Percentiles rank a stretch among this genome's conserved stretches.
Evolutionary conservation across 2,797 vertebrate species (phyloP).

Genomic region (Ficedula albicollis): DNA sequence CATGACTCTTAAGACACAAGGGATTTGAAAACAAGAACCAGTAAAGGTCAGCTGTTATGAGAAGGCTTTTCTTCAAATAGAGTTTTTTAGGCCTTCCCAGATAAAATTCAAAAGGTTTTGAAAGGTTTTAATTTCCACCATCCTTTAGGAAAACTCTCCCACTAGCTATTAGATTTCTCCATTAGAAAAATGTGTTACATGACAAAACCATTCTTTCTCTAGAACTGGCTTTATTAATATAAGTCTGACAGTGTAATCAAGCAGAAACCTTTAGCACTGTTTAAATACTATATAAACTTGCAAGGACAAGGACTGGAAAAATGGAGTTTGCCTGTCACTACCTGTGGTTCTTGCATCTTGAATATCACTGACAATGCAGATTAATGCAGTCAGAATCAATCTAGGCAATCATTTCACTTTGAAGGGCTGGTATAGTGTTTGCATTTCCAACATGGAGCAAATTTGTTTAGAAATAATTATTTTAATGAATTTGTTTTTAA

Average conservation of each 20-base stretch:
- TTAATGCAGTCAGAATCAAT: background rate
- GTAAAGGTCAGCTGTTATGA: conserved; percentile 61
- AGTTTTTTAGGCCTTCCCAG: conserved; percentile 25
- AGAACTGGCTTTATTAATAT: conserved; percentile 24
- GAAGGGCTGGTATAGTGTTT: background rate
- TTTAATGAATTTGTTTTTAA: conserved; percentile 48
- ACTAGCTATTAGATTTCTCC: conserved; percentile 18
- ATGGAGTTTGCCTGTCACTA: background rate
- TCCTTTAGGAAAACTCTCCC: conserved; percentile 25
- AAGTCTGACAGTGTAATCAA: background rate
- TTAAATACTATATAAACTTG: background rate
- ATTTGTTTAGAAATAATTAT: conserved; percentile 48
- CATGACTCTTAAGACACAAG: background rate
- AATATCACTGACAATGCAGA: background rate
- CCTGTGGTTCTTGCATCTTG: background rate
- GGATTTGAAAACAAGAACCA: conserved; percentile 28
- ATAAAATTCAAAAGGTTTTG: conserved; percentile 36
- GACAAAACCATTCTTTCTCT: background rate
- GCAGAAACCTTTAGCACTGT: conserved; percentile 3
- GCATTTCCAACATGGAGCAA: background rate
- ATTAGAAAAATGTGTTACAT: background rate
- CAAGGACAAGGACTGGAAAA: background rate
- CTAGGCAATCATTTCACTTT: background rate
- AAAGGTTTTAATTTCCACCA: conserved; percentile 36
- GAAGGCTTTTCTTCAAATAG: conserved; percentile 47